Evolutionary conservation across 2,113 vertebrate species (phyloP).

Genomic region (Saguinus midas): DNA sequence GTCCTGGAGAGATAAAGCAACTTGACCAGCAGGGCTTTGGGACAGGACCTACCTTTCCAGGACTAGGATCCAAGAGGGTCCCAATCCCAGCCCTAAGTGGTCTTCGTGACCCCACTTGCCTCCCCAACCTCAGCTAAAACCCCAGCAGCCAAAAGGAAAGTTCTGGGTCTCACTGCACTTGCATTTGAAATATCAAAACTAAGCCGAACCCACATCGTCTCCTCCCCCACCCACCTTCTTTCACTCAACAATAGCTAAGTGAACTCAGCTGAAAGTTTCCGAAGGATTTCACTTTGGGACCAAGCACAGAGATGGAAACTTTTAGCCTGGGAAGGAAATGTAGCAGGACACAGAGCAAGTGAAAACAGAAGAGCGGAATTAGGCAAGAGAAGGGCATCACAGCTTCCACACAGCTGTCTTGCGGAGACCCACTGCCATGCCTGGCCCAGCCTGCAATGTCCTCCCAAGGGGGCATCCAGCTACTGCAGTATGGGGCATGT

Average conservation of each 20-base stretch:
- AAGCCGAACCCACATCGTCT: not conserved
- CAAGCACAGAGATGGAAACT: conserved; percentile 75
- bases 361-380: conserved; percentile 61
- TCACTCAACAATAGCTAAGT: conserved; percentile 57
- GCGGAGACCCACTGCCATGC: fast-evolving
- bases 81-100: not conserved
- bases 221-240: conserved; percentile 24
- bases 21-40: not conserved
- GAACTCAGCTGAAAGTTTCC: conserved; percentile 74
- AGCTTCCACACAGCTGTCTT: not conserved
- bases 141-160: not conserved
- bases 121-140: not conserved
- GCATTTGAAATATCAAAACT: not conserved
- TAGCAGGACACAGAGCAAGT: conserved; percentile 54
- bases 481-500: not conserved
- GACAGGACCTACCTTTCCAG: not conserved
- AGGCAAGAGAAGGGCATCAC: not conserved
- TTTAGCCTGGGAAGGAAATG: conserved; percentile 67
- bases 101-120: not conserved
- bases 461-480: not conserved
- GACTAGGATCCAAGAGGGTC: not conserved
- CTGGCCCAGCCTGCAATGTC: not conserved
- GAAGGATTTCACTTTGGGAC: conserved; percentile 65
- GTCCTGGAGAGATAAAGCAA: not conserved
- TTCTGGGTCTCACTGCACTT: not conserved